Evolutionary conservation across 2,797 vertebrate species (phyloP).

Genomic region (Cynopterus sphinx): DNA sequence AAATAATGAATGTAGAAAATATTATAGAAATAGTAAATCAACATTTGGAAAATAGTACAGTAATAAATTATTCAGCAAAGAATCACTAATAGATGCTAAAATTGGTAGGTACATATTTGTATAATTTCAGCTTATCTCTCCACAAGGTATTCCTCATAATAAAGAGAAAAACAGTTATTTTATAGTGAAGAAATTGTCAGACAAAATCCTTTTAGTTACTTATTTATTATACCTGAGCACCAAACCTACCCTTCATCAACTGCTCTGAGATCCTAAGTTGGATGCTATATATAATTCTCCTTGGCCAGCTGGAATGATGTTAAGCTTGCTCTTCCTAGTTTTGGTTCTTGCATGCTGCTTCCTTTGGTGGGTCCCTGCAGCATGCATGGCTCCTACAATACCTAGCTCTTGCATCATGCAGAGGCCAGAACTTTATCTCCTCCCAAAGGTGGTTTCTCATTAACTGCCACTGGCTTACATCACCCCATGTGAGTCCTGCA

Average conservation of each 20-base stretch:
- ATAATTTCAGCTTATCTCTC: not conserved
- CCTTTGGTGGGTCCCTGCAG: not conserved
- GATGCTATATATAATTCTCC: not conserved
- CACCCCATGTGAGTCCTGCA: too few relatives aligned
- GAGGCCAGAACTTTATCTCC: too few relatives aligned
- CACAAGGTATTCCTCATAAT: not conserved
- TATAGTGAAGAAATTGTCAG: not conserved
- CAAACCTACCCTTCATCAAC: not conserved
- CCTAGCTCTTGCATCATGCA: too few relatives aligned
- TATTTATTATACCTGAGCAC: not conserved
- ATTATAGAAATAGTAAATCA: not conserved
- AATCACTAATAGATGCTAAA: not conserved
- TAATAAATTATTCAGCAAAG: not conserved
- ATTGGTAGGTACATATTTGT: not conserved
- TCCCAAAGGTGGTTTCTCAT: not conserved
- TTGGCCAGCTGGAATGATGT: not conserved
- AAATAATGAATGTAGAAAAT: not conserved
- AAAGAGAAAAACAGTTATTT: not conserved
- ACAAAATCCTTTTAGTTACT: not conserved
- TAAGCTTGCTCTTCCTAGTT: not conserved
- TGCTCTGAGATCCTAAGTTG: not conserved
- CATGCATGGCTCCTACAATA: not conserved
- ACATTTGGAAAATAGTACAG: not conserved
- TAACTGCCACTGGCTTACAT: not conserved
- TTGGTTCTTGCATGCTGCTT: not conserved